Base-by-base conservation (phyloP, 1,140 invertebrate species). In the Paraescarpia echinospica region DNA sequence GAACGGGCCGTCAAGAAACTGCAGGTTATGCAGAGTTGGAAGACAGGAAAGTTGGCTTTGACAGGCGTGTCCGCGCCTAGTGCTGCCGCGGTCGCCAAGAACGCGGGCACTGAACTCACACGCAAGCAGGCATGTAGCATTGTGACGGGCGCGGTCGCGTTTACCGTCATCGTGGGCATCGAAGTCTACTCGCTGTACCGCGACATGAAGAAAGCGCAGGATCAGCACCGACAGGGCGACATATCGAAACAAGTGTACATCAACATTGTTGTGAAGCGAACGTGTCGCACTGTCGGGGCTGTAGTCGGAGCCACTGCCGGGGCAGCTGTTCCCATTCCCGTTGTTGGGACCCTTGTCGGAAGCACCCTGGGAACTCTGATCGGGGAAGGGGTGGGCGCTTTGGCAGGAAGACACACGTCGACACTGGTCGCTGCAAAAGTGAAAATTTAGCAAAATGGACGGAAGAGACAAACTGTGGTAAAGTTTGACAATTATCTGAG, bases 301-400 rank as follows among this genome's bases (percentile, higher is more conserved):
- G 34, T 92, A 12, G 33, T 34, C 2, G 77, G 48, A 31, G 92
- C 34, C 27, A 35, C 34, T 33, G 22, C 33, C 31, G 77, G 48
- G 34, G 12, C 34, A 12, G 12, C 90, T 6, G 89, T 92, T 35
- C 92, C 92, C 33, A 89, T 92, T 51, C 92, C 92, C 35, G 35
- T 92, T 90, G 59, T 92, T 35, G 92, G 92, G 8, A 89, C 77
- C n/a, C 34, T 89, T 9, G 88, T 92, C 48, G 92, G 92, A 33
- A 35, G 92, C 35, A 89, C 48, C 35, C n/a, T 92, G 18, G 92
- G 92, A 27, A 89, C n/a, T 35, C 22, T 89, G 34, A 89, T 88
- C 31, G 92, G 92, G 88, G 51, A 89, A 92, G 59, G 59, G 59
- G 59, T 77, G 14, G 59, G 59, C 22, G 59, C 9, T 2, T 31